Evolutionary conservation across 2,888 invertebrate species (phyloP).

Genomic region (Agonopterix alstromeriana): DNA sequence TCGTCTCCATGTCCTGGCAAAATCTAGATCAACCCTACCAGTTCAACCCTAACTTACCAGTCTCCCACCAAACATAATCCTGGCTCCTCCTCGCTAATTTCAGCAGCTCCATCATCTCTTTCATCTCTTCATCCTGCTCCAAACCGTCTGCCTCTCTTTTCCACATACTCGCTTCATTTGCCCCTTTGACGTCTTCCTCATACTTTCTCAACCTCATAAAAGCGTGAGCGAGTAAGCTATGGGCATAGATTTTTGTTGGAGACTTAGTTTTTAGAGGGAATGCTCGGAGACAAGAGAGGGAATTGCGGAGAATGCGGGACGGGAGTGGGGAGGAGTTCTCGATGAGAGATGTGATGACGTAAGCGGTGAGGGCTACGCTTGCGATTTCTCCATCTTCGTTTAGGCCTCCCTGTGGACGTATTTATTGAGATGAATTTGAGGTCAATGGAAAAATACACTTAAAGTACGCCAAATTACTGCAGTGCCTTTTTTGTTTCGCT

Average conservation of each 20-base stretch:
- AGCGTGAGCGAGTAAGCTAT: constrained; percentile 47
- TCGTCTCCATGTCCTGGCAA: too few relatives aligned
- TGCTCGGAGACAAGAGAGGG: constrained; percentile 78
- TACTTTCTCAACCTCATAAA: constrained; percentile 42
- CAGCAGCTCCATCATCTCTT: constrained; percentile 40
- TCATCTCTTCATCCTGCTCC: constrained; percentile 41
- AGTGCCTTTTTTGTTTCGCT: too few relatives aligned
- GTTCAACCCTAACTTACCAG: constrained; percentile 51
- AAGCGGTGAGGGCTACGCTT: constrained; percentile 81
- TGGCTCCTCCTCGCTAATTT: constrained; percentile 43
- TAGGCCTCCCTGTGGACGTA: constrained; percentile 66
- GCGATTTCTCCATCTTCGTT: constrained; percentile 67
- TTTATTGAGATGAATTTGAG: background rate
- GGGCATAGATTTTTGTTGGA: constrained; percentile 43
- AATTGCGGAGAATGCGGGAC: constrained; percentile 65
- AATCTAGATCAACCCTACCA: too few relatives aligned
- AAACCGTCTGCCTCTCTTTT: constrained; percentile 21
- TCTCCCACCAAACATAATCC: constrained; percentile 90
- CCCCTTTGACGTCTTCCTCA: constrained; percentile 38
- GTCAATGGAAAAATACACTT: too few relatives aligned
- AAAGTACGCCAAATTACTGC: too few relatives aligned
- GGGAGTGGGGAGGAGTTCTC: constrained; percentile 74
- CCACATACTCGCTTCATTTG: constrained; percentile 32
- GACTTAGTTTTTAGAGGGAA: constrained; percentile 39
- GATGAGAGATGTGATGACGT: constrained; percentile 80